Conservation (phyloP, 2,888 invertebrate genomes). For the Rhamnusium bicolor region DNA sequence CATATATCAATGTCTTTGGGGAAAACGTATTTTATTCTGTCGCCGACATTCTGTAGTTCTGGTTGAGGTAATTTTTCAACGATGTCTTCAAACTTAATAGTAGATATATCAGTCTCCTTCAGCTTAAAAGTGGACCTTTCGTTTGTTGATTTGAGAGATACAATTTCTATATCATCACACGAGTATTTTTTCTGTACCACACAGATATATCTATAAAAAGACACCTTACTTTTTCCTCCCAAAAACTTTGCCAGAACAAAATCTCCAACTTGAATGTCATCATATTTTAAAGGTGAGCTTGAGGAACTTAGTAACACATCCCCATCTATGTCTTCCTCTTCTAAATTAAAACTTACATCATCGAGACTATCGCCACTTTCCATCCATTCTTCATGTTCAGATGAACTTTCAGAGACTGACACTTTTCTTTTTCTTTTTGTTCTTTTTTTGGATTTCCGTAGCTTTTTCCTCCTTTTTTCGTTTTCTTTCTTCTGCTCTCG, state of each 20-base stretch:
- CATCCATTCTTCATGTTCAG: constrained; percentile 35
- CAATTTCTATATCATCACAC: background rate
- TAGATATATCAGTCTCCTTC: background rate
- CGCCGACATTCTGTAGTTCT: background rate
- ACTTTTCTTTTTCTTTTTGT: constrained; percentile 25
- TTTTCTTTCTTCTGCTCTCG: constrained; percentile 31
- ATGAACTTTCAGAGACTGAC: constrained; percentile 13
- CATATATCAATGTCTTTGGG: background rate
- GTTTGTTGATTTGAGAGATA: background rate
- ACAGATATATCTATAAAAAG: background rate
- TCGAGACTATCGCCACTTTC: constrained; percentile 33
- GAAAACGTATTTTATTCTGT: background rate
- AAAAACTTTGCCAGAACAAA: constrained; percentile 19
- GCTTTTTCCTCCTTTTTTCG: constrained; percentile 21
- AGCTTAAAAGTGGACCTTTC: background rate
- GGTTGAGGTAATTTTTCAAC: background rate
- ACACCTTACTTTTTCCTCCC: background rate
- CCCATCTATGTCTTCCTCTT: background rate
- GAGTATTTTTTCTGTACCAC: background rate
- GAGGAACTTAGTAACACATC: background rate
- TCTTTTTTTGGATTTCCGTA: constrained; percentile 1
- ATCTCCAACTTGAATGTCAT: constrained; percentile 9
- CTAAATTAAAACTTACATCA: constrained; percentile 1
- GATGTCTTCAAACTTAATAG: background rate
- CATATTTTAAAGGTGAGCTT: background rate